Evolutionary conservation across 2,888 invertebrate genomes (phyloP), one percentile per base, ranked within the genome.

Genomic region (Lithophane leautieri): DNA sequence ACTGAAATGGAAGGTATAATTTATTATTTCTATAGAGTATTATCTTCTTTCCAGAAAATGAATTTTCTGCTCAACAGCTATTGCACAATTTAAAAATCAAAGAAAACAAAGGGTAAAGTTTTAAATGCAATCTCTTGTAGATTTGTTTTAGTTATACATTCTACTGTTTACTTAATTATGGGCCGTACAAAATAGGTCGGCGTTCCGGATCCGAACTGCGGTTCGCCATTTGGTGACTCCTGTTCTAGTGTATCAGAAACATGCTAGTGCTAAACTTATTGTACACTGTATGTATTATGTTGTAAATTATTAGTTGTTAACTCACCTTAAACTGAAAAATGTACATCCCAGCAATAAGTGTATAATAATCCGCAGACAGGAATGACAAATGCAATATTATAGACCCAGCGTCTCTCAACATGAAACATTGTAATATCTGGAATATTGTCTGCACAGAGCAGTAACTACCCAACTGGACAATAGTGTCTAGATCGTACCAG

Each of bases 341-440:
- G 89, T 98, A 97, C 94, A 98, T 97, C 85, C 98, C 98, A 87
- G 98, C 97, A 68, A 98, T 97, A 34, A 98, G 97, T 7, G 98
- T 98, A 93, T 98, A 99, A 93, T 98, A 98, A 94, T 98, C 98
- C 3, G 98, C 97, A 0, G 98, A 98, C 74, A 99, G 95, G 78
- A 98, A 97, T 16, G 98, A 98, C 84, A 99, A 94, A 93, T 98
- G 99, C 91, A 98, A 96, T 86, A 98, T 97, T 66, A 98, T 98
- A n/a, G 98, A 98, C 19, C 98, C 98, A 19, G 98, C 98, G 89
- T 98, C 97, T 89, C 97, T 97, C 81, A 98, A 95, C 94, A 98
- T 98, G 25, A 98, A 97, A 61, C 98, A 98, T 88, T 98, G 98
- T 76, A 98, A 94, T 67, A 98, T 97, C 94, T 98, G 98, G 91